These are phyloP conservation scores for Chymomyza caudatula DNA, from an alignment of 2,888 invertebrate genomes.

Conservation along the genomic window DNA sequence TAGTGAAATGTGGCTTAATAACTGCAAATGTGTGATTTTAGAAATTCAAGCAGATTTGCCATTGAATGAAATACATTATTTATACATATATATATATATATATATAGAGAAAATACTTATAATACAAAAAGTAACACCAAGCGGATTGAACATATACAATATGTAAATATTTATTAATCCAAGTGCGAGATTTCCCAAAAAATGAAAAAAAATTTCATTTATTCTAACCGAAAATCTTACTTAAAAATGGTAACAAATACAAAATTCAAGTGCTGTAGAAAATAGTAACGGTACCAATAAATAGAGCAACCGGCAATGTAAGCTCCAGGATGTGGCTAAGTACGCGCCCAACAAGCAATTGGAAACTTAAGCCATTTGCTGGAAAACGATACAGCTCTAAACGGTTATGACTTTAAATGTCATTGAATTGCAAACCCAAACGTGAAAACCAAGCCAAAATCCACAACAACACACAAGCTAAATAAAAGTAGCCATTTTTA, in stretches of 20 bases:
- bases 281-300: too few species aligned
- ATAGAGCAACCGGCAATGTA: background rate
- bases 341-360: background rate
- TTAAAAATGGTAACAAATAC: background rate
- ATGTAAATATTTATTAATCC: background rate
- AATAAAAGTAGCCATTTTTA: conserved; percentile 51
- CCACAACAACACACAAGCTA: conserved; percentile 34
- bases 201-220: background rate
- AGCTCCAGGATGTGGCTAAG: background rate
- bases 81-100: too few species aligned
- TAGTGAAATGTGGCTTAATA: too few species aligned
- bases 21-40: too few species aligned
- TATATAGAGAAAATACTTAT: background rate
- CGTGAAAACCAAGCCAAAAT: background rate
- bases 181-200: background rate
- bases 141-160: background rate
- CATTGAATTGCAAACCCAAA: conserved; percentile 27
- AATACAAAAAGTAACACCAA: background rate
- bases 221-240: background rate
- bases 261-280: background rate
- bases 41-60: too few species aligned
- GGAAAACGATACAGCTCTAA: conserved; percentile 32
- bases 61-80: too few species aligned
- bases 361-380: background rate
- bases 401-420: conserved; percentile 54